These are phyloP conservation scores for Arge pagana DNA, from an alignment of 2,888 invertebrate species.

Conservation along the genomic window DNA sequence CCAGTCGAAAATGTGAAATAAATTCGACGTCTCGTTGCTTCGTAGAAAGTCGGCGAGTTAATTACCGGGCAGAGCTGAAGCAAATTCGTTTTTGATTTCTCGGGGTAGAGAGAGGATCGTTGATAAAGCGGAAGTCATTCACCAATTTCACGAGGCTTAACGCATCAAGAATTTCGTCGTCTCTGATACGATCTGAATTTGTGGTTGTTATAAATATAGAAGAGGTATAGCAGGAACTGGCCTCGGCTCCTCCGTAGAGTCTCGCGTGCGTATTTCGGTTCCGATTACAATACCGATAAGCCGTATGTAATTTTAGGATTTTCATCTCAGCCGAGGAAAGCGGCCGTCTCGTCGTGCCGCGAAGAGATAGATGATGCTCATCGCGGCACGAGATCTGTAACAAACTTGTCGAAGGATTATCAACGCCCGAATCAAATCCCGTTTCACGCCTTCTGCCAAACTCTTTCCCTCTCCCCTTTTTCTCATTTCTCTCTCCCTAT, in stretches of 20 bases:
- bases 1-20: too few species aligned
- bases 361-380: not conserved
- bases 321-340: slow-evolving; percentile 3
- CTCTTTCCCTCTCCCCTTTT: too few species aligned
- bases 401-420: slow-evolving; percentile 20
- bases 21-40: too few species aligned
- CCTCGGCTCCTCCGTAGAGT: not conserved
- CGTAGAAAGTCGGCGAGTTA: too few species aligned
- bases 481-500: too few species aligned
- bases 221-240: slow-evolving; percentile 2
- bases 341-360: not conserved
- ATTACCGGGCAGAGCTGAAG: too few species aligned
- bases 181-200: slow-evolving; percentile 14
- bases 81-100: too few species aligned
- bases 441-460: too few species aligned
- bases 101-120: too few species aligned
- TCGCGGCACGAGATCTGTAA: not conserved
- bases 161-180: not conserved
- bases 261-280: not conserved
- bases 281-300: not conserved
- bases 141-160: too few species aligned
- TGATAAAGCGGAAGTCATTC: too few species aligned
- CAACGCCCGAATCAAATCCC: slow-evolving; percentile 12
- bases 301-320: slow-evolving; percentile 15
- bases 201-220: slow-evolving; percentile 13